Base-by-base conservation (phyloP, 2,797 vertebrate species). In the Danio kyathit region DNA sequence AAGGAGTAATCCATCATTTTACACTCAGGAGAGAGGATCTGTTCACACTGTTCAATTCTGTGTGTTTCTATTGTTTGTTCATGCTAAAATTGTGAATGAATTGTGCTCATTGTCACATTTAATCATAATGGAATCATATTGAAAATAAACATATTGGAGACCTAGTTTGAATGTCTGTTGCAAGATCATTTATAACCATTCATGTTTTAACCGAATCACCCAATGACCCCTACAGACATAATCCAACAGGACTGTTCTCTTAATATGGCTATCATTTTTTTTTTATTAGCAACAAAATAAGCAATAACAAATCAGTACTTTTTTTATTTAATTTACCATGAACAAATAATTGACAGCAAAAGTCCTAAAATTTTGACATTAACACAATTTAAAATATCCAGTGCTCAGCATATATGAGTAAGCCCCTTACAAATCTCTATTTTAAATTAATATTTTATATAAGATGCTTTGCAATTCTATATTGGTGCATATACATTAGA, bases 1-100 rank as follows among this genome's bases (percentile, higher is more conserved):
- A 80, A 82, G 79, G 80, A 66, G 19, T 59, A 41, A 40, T 80
- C 79, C 86, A 85, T 91, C 80, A 80, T 81, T 87, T 84, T 14
- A 78, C 44, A 69, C 21, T 19, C 52, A 11, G 1, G 49, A 52
- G 48, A 8, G 61, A 51, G 10, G 40, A 60, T 63, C 11, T 5
- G 10, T 52, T 12, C 52, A 4, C 21, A 63, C 2, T 63, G 13
- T 14, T 29, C 38, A 17, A 66, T 43, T 52, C 17, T 12, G 9
- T 60, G 8, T 1, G 12, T 54, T 54, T 38, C 19, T 41, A 54
- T 41, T 71, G 10, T 3, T 0, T 21, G 52, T 9, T 21, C 5
- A 43, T 21, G 43, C 64, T 48, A 66, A 46, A 7, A 44, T 72
- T 19, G 1, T 14, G 44, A 54, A 72, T 14, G 40, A 67, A 51